A percentile compares a stretch with the other conserved stretches of the same genome.
These are phyloP conservation scores for Drosophila mayri DNA, from an alignment of 1,140 invertebrate genomes.

Conservation along the genomic window DNA sequence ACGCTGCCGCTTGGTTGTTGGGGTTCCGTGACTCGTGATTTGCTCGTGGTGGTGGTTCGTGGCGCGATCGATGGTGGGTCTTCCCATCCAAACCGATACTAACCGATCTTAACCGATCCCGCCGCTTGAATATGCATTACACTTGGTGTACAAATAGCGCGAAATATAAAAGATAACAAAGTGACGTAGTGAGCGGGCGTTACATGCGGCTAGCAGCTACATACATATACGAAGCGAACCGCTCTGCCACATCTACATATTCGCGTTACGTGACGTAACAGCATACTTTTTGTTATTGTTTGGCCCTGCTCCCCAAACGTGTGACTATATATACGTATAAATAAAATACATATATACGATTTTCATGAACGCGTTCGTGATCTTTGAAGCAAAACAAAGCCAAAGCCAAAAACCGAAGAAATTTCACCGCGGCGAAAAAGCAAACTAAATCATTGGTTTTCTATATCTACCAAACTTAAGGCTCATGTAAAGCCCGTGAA, in stretches of 20 bases:
- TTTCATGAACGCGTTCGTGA: conserved; percentile 82
- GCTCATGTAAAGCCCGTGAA: conserved; percentile 25
- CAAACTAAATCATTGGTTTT: conserved; percentile 45
- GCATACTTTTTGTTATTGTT: conserved; percentile 72
- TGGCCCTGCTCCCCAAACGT: conserved; percentile 46
- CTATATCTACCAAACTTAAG: conserved; percentile 23
- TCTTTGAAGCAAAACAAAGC: conserved; percentile 82
- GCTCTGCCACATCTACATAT: conserved; percentile 56
- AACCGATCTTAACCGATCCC: conserved; percentile 29
- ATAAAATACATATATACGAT: conserved; percentile 32
- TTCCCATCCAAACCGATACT: conserved; percentile 26
- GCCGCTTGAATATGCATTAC: conserved; percentile 52
- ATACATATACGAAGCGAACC: conserved; percentile 24
- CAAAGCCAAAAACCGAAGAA: conserved; percentile 53
- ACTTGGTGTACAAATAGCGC: conserved; percentile 18
- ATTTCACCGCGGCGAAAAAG: conserved; percentile 61
- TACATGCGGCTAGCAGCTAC: conserved; percentile 36
- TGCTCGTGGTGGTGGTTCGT: conserved; percentile 41
- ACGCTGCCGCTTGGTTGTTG: conserved; percentile 62
- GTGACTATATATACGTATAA: conserved; percentile 25
- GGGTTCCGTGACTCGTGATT: conserved; percentile 8
- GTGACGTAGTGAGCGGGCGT: conserved; percentile 45
- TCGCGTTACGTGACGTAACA: conserved; percentile 71
- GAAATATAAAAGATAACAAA: conserved; percentile 33
- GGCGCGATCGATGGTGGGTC: conserved; percentile 49